Percentiles rank a stretch among this genome's conserved stretches.
phyloP scores from a whole-genome alignment of 2,797 vertebrate genomes.

The Sebastes alutus region DNA sequence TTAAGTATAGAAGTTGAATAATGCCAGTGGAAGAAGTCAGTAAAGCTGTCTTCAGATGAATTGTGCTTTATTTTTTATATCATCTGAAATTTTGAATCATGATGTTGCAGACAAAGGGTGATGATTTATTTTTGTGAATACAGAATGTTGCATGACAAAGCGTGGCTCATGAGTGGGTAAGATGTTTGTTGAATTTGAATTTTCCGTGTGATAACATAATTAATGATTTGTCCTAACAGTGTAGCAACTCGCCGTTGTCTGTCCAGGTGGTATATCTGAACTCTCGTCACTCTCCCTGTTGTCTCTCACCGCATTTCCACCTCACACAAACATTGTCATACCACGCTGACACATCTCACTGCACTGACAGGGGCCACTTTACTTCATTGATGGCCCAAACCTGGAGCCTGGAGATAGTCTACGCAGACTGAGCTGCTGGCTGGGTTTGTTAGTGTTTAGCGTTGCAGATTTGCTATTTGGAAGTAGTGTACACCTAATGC shows the following conservation, averaged over 20 bases:
- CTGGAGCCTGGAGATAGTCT: background rate
- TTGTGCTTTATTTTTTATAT: background rate
- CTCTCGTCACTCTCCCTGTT: background rate
- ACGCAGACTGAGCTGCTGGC: background rate
- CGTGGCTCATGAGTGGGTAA: slow-evolving; percentile 46
- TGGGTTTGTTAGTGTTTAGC: background rate
- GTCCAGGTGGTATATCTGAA: slow-evolving; percentile 19
- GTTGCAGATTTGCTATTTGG: background rate
- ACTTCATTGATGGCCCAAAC: background rate
- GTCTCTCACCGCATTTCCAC: background rate
- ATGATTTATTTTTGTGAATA: slow-evolving; percentile 51
- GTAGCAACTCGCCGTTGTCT: slow-evolving; percentile 20
- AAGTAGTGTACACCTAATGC: background rate
- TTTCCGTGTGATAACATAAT: slow-evolving; percentile 45
- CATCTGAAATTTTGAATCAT: slow-evolving; percentile 9
- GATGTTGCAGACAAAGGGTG: slow-evolving; percentile 20
- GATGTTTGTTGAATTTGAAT: slow-evolving; percentile 24
- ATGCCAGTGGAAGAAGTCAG: slow-evolving; percentile 8
- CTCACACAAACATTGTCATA: background rate
- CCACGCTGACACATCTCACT: background rate
- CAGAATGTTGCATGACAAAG: slow-evolving; percentile 61
- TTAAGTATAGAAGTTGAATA: slow-evolving; percentile 42
- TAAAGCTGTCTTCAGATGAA: background rate
- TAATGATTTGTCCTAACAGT: slow-evolving; percentile 54
- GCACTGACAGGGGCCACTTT: background rate